Evolutionary conservation across 2,113 vertebrate genomes (phyloP).

Genomic region (Tricholaema leucomelas): DNA sequence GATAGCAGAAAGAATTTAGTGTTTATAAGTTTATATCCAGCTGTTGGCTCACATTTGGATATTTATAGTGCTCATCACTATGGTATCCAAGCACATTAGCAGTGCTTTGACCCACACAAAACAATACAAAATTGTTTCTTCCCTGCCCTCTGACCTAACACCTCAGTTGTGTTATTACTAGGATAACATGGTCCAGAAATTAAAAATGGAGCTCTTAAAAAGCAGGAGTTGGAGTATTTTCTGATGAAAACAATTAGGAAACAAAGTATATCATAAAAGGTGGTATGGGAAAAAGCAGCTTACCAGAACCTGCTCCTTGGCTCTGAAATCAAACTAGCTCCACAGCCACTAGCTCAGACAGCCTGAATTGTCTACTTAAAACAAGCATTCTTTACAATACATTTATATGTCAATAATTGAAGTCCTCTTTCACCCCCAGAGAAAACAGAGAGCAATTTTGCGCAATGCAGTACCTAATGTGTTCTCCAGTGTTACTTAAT

Average conservation of each 20-base stretch:
- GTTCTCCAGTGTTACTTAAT: constrained; percentile 29
- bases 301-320: neutral
- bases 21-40: constrained; percentile 47
- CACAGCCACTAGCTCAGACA: neutral
- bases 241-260: neutral
- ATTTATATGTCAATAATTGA: neutral
- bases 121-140: neutral
- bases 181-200: neutral
- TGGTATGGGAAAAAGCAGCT: neutral
- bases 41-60: constrained; percentile 19
- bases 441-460: neutral
- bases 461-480: neutral
- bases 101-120: neutral
- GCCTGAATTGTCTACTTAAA: neutral
- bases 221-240: neutral
- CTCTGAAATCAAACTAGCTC: neutral
- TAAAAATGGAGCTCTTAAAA: neutral
- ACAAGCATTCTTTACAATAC: neutral
- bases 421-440: constrained; percentile 20
- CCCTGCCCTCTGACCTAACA: neutral
- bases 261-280: neutral
- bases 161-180: neutral
- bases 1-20: constrained; percentile 36
- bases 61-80: constrained; percentile 39
- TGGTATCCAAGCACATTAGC: constrained; percentile 2